A percentile compares a stretch with the other conserved stretches of the same genome.
Conservation (phyloP, 37 sponge, comb jelly and placozoan species). For the Ephydatia muelleri region DNA sequence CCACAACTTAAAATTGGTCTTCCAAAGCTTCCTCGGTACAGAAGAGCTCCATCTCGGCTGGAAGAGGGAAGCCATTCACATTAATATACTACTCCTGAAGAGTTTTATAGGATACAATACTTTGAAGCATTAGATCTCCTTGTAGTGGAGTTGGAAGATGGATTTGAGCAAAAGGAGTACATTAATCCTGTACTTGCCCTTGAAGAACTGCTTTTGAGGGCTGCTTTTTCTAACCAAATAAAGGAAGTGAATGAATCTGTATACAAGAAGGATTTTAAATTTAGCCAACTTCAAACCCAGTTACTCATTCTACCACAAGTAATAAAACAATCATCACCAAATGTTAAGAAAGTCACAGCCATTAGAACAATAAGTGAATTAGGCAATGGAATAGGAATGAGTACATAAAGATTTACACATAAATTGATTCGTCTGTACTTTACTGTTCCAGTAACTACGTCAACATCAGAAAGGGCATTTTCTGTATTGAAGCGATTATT, state of each 20-base stretch:
- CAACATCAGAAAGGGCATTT: conserved; percentile 67
- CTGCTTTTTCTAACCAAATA: conserved; percentile 34
- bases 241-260: conserved; percentile 26
- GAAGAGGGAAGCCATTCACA: conserved; percentile 52
- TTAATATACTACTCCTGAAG: conserved; percentile 24
- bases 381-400: conserved; percentile 41
- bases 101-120: conserved; percentile 47
- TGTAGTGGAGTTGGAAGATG: conserved; percentile 31
- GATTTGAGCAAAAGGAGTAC: conserved; percentile 47
- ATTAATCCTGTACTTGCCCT: conserved; percentile 32
- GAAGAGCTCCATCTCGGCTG: conserved; percentile 45
- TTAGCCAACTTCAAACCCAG: conserved; percentile 32
- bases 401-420: conserved; percentile 36
- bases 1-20: conserved; percentile 24
- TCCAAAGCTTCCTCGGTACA: conserved; percentile 48
- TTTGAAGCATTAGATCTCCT: conserved; percentile 53
- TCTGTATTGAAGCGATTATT: conserved; percentile 51
- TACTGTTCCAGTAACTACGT: conserved; percentile 69
- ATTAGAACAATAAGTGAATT: conserved; percentile 60
- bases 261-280: conserved; percentile 59
- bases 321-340: conserved; percentile 27
- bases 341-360: conserved; percentile 53
- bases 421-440: conserved; percentile 60
- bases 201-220: conserved; percentile 37
- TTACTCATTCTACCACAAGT: conserved; percentile 51